phyloP scores from a whole-genome alignment of 2,888 invertebrate species.

The Cheilosia vulpina region DNA sequence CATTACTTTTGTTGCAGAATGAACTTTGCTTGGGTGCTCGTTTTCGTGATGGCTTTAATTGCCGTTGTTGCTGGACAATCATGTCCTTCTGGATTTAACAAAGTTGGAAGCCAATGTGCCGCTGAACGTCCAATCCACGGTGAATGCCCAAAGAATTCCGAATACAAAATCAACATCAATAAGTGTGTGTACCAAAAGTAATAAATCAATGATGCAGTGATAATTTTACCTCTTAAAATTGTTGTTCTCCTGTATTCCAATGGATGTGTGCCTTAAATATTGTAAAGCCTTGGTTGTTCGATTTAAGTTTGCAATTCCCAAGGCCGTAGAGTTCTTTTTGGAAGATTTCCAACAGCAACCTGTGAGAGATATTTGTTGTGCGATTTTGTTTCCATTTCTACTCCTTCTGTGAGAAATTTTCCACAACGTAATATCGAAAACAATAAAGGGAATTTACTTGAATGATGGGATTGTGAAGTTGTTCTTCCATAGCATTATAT shows the following conservation, averaged over 20 bases:
- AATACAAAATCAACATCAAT: constrained; percentile 78
- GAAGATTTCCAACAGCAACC: constrained; percentile 1
- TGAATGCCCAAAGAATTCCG: constrained; percentile 79
- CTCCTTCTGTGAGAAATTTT: background rate
- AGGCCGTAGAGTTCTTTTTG: background rate
- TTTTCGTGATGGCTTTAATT: constrained; percentile 79
- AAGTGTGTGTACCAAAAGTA: constrained; percentile 78
- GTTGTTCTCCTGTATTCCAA: background rate
- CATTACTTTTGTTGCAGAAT: constrained; percentile 71
- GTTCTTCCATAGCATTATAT: constrained; percentile 17
- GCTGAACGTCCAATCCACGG: constrained; percentile 80
- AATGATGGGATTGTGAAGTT: constrained; percentile 45
- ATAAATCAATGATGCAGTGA: constrained; percentile 37
- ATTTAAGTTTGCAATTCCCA: constrained; percentile 12
- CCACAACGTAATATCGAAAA: constrained; percentile 41
- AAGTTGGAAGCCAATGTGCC: constrained; percentile 76
- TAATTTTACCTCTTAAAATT: background rate
- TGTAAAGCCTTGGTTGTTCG: background rate
- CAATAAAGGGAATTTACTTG: constrained; percentile 56
- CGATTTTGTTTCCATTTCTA: constrained; percentile 8
- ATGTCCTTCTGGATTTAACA: constrained; percentile 78
- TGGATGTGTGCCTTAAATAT: background rate
- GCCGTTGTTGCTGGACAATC: constrained; percentile 77
- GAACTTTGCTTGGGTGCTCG: constrained; percentile 79
- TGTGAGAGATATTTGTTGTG: constrained; percentile 12